Percentiles rank a stretch among this genome's conserved stretches.
phyloP scores from a whole-genome alignment of 2,797 vertebrate genomes.

The Tadarida brasiliensis region DNA sequence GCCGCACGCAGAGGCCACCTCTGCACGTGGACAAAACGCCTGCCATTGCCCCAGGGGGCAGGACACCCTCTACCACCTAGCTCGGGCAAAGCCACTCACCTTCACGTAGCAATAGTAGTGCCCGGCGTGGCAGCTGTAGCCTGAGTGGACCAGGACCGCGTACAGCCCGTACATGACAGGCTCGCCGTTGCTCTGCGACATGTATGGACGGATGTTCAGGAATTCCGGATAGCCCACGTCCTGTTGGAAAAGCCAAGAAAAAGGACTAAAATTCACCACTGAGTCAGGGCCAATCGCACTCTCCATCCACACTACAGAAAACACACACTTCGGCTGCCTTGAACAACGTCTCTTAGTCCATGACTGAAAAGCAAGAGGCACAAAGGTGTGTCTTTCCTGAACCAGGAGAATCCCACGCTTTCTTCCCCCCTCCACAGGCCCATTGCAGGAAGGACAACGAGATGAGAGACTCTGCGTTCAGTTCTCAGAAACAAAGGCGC shows the following conservation, averaged over 20 bases:
- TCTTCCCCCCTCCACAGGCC: accelerated
- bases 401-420: accelerated
- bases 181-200: constrained; percentile 95
- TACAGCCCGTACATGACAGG: constrained; percentile 95
- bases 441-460: too few relatives aligned
- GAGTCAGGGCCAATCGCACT: accelerated
- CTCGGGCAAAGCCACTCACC: constrained; percentile 83
- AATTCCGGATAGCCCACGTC: constrained; percentile 97
- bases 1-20: too few relatives aligned
- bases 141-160: constrained; percentile 96
- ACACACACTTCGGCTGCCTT: accelerated
- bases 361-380: background rate
- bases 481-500: background rate
- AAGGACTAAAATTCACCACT: accelerated
- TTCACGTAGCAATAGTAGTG: constrained; percentile 99
- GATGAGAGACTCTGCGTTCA: accelerated
- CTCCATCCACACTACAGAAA: too few relatives aligned
- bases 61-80: accelerated
- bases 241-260: constrained; percentile 82
- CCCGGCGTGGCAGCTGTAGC: constrained; percentile 96
- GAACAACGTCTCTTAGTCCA: accelerated
- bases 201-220: constrained; percentile 96
- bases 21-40: accelerated
- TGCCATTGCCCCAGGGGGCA: accelerated
- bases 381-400: too few relatives aligned